Evolutionary conservation across 2,113 vertebrate species (phyloP).

Genomic region (Pseudonaja textilis): DNA sequence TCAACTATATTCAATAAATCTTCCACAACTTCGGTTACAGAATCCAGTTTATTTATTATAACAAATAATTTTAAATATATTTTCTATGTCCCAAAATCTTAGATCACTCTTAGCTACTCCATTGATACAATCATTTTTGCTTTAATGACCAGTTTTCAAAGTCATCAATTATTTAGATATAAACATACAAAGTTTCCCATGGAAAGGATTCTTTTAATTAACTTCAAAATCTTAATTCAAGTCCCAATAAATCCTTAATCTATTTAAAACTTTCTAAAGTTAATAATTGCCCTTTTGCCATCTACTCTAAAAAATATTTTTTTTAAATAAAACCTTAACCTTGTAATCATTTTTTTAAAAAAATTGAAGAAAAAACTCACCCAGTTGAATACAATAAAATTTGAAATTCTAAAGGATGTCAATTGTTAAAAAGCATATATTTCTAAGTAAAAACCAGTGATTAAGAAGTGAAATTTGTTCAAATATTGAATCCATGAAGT

Average conservation of each 20-base stretch:
- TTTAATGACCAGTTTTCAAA: background rate
- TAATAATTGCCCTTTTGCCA: background rate
- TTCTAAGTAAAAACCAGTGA: background rate
- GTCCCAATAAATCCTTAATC: background rate
- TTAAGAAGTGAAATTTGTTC: background rate
- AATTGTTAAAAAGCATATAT: background rate
- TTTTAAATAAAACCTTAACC: background rate
- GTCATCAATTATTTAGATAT: background rate
- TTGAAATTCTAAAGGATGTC: background rate
- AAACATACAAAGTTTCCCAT: background rate
- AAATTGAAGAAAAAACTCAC: background rate
- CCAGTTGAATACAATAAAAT: background rate
- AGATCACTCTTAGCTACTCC: background rate
- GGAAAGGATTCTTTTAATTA: background rate
- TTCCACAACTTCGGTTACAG: background rate
- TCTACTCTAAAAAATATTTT: background rate
- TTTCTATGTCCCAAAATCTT: background rate
- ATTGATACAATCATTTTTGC: no score
- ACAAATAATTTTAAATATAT: background rate
- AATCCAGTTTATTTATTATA: background rate
- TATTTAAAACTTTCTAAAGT: background rate
- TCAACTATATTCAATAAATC: background rate
- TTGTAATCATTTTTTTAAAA: background rate
- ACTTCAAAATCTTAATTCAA: background rate
- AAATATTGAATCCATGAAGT: background rate